These are phyloP conservation scores for Lissocephala sabroskyi DNA, from an alignment of 2,888 invertebrate genomes.

Conservation along the genomic window DNA sequence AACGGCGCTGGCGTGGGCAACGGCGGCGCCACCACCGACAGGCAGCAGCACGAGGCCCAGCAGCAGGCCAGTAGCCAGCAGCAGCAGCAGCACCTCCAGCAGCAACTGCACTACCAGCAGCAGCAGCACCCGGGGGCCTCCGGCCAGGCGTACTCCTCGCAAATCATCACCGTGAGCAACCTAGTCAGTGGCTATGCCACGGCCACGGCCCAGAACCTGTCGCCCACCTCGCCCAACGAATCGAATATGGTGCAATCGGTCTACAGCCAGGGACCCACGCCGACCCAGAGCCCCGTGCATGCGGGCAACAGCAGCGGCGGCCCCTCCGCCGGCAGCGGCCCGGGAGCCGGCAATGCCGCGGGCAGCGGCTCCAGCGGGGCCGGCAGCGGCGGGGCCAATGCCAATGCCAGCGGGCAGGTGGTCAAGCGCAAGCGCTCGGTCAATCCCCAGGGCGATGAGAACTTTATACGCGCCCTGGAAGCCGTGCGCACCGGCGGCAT, in stretches of 20 bases:
- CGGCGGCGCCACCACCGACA: slow-evolving; percentile 54
- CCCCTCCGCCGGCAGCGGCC: slow-evolving; percentile 50
- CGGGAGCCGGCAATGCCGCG: slow-evolving; percentile 51
- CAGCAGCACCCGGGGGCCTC: slow-evolving; percentile 58
- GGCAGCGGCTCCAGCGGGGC: slow-evolving; percentile 36
- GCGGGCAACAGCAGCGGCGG: slow-evolving; percentile 68
- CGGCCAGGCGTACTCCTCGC: slow-evolving; percentile 69
- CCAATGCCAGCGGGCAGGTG: slow-evolving; percentile 36
- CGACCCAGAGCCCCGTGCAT: slow-evolving; percentile 72
- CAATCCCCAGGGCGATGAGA: slow-evolving; percentile 87
- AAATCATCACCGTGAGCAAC: slow-evolving; percentile 73
- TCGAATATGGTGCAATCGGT: slow-evolving; percentile 74
- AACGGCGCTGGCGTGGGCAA: slow-evolving; percentile 31
- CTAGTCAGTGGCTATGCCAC: slow-evolving; percentile 74
- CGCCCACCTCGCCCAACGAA: slow-evolving; percentile 76
- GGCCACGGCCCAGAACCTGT: slow-evolving; percentile 73
- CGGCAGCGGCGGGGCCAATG: slow-evolving; percentile 24
- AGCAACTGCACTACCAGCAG: slow-evolving; percentile 60
- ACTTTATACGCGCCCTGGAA: slow-evolving; percentile 85
- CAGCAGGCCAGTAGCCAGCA: slow-evolving; percentile 41
- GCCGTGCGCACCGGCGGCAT: slow-evolving; percentile 88
- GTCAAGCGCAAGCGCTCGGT: slow-evolving; percentile 81
- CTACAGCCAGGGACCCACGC: slow-evolving; percentile 73
- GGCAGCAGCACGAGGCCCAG: slow-evolving; percentile 39
- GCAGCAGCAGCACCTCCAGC: slow-evolving; percentile 55